Evolutionary conservation across 2,888 invertebrate genomes (phyloP).

Genomic region (Diarsia brunnea): DNA sequence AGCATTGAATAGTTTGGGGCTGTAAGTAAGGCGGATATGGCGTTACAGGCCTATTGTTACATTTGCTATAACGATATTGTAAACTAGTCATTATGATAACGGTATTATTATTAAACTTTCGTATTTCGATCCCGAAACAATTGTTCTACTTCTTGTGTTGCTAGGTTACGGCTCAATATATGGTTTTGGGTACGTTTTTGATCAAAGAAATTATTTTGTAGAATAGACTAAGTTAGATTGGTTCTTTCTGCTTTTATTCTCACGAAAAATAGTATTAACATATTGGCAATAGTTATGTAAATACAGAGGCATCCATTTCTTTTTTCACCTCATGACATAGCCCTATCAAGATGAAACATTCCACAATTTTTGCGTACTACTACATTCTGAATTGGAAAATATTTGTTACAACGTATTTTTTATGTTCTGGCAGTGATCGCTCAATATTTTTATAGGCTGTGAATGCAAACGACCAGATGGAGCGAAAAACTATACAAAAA

Average conservation of each 20-base stretch:
- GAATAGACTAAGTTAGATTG: slow-evolving; percentile 8
- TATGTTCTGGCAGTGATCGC: slow-evolving; percentile 51
- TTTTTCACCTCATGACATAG: slow-evolving; percentile 43
- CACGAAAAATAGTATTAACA: slow-evolving; percentile 28
- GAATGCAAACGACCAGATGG: slow-evolving; percentile 46
- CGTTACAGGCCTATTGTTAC: slow-evolving; percentile 71
- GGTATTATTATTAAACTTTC: slow-evolving; percentile 68
- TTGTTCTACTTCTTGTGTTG: slow-evolving; percentile 51
- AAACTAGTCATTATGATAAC: slow-evolving; percentile 69
- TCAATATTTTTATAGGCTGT: slow-evolving; percentile 56
- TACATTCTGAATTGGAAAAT: slow-evolving; percentile 44
- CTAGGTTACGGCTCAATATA: slow-evolving; percentile 30
- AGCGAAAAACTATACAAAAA: slow-evolving; percentile 39
- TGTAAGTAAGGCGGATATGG: slow-evolving; percentile 71
- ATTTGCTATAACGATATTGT: slow-evolving; percentile 68
- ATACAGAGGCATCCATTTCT: slow-evolving; percentile 35
- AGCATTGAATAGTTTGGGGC: slow-evolving; percentile 77
- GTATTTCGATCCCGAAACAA: slow-evolving; percentile 59
- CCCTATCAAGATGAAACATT: slow-evolving; percentile 47
- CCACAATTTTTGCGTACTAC: slow-evolving; percentile 28
- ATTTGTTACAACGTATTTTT: slow-evolving; percentile 50
- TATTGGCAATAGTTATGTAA: slow-evolving; percentile 52
- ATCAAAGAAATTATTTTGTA: slow-evolving; percentile 29
- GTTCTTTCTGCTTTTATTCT: slow-evolving; percentile 10
- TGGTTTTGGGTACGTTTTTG: slow-evolving; percentile 39